Evolutionary conservation across 1,140 invertebrate species (phyloP).

Genomic region (Whitmania pigra): DNA sequence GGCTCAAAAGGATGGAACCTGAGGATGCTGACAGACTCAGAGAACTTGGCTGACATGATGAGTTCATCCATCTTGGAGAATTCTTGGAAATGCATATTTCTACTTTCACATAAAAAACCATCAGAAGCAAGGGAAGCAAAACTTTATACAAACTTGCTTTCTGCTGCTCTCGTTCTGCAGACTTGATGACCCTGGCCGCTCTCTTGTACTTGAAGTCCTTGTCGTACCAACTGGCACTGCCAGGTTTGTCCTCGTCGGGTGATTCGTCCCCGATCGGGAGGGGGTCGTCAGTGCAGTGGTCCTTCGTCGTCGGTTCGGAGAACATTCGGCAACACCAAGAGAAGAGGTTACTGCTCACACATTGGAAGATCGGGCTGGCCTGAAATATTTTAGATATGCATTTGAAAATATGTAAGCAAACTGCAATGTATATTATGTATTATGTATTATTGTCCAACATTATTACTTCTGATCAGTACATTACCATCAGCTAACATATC

Average conservation of each 20-base stretch:
- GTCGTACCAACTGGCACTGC: neutral
- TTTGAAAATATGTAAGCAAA: no score
- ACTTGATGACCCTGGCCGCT: neutral
- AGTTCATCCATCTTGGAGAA: conserved; percentile 48
- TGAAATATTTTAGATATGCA: no score
- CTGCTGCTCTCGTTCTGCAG: neutral
- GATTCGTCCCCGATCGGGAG: no score
- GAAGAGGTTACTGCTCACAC: neutral
- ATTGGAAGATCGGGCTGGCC: no score
- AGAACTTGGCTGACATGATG: conserved; percentile 66
- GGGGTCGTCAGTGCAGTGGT: no score
- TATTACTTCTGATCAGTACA: no score
- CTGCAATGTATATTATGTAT: no score
- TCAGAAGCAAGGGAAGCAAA: neutral
- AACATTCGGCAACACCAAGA: neutral
- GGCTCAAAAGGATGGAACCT: conserved; percentile 79
- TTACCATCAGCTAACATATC: no score
- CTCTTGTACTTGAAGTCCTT: conserved; percentile 4
- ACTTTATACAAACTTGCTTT: conserved; percentile 9
- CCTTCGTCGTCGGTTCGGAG: neutral
- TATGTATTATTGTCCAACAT: no score
- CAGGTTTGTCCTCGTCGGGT: neutral
- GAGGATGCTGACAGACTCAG: conserved; percentile 60
- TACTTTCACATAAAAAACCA: conserved; percentile 6
- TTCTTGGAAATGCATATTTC: conserved; percentile 27